phyloP scores from a whole-genome alignment of 2,113 vertebrate genomes.

The Alosa alosa region DNA sequence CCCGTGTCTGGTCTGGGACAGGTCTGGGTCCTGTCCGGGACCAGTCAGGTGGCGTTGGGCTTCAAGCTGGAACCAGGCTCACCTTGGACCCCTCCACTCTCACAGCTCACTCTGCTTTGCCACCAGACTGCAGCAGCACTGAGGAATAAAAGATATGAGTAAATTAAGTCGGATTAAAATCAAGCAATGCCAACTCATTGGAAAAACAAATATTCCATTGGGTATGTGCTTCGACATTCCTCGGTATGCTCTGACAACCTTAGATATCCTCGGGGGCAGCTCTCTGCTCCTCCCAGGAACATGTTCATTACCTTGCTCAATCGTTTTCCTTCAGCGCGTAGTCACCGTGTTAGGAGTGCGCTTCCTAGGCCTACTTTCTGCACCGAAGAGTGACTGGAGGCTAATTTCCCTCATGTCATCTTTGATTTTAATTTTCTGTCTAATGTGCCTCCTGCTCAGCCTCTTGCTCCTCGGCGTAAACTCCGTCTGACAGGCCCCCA shows the following conservation, averaged over 20 bases:
- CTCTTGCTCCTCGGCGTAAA: conserved; percentile 41
- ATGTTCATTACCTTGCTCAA: neutral
- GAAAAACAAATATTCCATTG: neutral
- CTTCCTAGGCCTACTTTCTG: neutral
- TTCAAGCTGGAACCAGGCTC: neutral
- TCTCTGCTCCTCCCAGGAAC: neutral
- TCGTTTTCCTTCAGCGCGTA: neutral
- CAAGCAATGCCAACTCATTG: neutral
- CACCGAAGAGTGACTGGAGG: neutral
- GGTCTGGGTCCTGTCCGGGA: neutral
- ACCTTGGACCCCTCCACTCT: neutral
- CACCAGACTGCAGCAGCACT: neutral
- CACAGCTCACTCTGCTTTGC: neutral
- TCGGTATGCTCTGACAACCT: neutral
- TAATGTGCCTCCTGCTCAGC: conserved; percentile 31
- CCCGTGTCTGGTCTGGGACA: neutral
- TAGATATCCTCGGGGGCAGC: neutral
- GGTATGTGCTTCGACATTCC: neutral
- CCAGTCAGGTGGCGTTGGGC: neutral
- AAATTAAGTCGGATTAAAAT: neutral
- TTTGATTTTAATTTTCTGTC: conserved; percentile 41
- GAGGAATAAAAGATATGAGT: neutral
- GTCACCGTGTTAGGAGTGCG: neutral
- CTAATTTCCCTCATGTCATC: conserved; percentile 43
- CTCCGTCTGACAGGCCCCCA: conserved; percentile 40